A percentile compares a stretch with the other conserved stretches of the same genome.
These are phyloP conservation scores for Argopecten irradians DNA, from an alignment of 1,140 invertebrate genomes.

Conservation along the genomic window DNA sequence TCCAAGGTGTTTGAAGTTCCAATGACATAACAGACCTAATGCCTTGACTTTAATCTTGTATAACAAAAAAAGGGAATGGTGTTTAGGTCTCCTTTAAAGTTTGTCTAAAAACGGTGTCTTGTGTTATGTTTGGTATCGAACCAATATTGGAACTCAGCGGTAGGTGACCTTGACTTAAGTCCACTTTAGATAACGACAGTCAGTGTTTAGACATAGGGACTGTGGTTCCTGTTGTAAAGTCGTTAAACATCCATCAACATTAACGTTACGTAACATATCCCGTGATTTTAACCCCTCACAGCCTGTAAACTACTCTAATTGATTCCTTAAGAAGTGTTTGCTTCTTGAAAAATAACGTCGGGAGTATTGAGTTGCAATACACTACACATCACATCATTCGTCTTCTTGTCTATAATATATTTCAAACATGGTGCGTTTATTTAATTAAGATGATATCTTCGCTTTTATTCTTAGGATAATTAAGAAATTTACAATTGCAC, in stretches of 20 bases:
- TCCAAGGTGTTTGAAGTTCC: not conserved
- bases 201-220: not conserved
- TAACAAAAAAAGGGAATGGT: not conserved
- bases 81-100: not conserved
- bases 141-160: not conserved
- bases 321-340: not conserved
- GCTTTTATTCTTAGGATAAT: too few species aligned
- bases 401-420: too few species aligned
- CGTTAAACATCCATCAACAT: not conserved
- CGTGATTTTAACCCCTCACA: not conserved
- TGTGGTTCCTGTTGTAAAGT: not conserved
- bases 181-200: not conserved
- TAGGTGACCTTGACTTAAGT: not conserved
- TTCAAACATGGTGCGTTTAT: too few species aligned
- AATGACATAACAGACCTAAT: not conserved
- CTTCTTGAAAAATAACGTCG: not conserved
- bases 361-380: not conserved
- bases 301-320: not conserved
- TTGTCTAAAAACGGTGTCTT: not conserved
- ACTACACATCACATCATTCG: not conserved
- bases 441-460: too few species aligned
- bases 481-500: too few species aligned
- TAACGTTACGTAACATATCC: not conserved
- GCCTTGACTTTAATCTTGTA: not conserved
- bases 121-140: not conserved